Evolutionary conservation across 2,797 vertebrate genomes (phyloP).

Genomic region (Myotis myotis): DNA sequence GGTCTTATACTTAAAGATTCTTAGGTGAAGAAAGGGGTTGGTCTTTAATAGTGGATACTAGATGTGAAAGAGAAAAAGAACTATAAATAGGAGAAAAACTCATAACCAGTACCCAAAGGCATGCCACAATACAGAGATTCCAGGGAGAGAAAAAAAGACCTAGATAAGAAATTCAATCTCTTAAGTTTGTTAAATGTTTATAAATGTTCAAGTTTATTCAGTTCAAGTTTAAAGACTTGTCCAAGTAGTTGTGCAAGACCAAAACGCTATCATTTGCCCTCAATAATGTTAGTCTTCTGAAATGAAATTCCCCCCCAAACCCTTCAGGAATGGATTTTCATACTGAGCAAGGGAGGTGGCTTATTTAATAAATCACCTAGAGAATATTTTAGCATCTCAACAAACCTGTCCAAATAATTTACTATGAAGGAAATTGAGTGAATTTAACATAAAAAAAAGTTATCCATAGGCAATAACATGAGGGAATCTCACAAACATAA

Average conservation of each 20-base stretch:
- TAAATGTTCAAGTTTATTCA: conserved; percentile 3
- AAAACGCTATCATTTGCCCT: not conserved
- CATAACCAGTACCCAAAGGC: not conserved
- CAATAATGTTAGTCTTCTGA: not conserved
- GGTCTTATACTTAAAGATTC: not conserved
- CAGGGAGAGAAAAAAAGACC: conserved; percentile 7
- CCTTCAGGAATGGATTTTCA: conserved; percentile 17
- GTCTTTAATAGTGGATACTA: not conserved
- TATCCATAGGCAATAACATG: not conserved
- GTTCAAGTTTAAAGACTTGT: conserved; percentile 31
- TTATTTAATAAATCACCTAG: conserved; percentile 16
- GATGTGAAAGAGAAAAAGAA: not conserved
- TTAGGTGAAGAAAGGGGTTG: not conserved
- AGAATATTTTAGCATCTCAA: not conserved
- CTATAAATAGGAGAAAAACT: not conserved
- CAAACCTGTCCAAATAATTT: not conserved
- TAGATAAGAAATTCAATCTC: not conserved
- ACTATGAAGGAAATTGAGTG: not conserved
- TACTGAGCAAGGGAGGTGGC: not conserved
- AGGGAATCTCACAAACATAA: not conserved
- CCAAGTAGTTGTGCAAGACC: not conserved
- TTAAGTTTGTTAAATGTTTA: not conserved
- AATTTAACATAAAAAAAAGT: conserved; percentile 36
- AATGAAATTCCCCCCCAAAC: conserved; percentile 17
- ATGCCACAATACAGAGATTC: not conserved